Conservation (phyloP, 2,888 invertebrate genomes). For the Tetragnatha montana region DNA sequence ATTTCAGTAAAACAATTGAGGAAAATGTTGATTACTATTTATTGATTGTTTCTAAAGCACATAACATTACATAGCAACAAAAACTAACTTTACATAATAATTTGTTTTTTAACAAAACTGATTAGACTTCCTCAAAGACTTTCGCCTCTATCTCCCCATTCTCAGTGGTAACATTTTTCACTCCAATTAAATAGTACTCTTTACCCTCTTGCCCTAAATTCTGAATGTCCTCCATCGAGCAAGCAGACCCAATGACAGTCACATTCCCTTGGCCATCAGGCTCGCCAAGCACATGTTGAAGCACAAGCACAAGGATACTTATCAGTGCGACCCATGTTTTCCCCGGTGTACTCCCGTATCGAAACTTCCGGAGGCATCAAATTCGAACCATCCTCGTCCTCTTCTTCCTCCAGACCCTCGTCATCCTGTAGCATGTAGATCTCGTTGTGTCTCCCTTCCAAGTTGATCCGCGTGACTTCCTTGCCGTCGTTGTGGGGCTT, state of each 20-base stretch:
- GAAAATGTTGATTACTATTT: neutral
- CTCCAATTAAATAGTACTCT: conserved; percentile 69
- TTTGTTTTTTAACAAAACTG: conserved; percentile 14
- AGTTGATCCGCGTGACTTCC: conserved; percentile 48
- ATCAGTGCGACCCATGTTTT: too few species aligned
- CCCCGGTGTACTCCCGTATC: conserved; percentile 56
- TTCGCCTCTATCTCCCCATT: conserved; percentile 47
- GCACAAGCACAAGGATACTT: too few species aligned
- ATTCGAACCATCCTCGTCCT: conserved; percentile 36
- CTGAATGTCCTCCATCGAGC: conserved; percentile 62
- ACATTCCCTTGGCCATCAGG: conserved; percentile 65
- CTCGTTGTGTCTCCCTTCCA: conserved; percentile 35
- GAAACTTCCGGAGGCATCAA: conserved; percentile 61
- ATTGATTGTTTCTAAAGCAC: conserved; percentile 5
- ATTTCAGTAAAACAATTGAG: too few species aligned
- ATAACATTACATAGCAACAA: conserved; percentile 34
- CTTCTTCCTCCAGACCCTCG: conserved; percentile 29
- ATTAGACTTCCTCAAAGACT: conserved; percentile 45
- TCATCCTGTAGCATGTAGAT: conserved; percentile 52
- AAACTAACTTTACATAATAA: conserved; percentile 40
- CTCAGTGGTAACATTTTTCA: conserved; percentile 47
- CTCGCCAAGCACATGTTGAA: too few species aligned
- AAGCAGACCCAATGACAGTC: conserved; percentile 60
- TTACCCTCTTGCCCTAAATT: conserved; percentile 59
- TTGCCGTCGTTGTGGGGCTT: conserved; percentile 58